Percentiles rank a stretch among this genome's conserved stretches.
phyloP scores from a whole-genome alignment of 2,888 invertebrate genomes.

The Icerya purchasi region DNA sequence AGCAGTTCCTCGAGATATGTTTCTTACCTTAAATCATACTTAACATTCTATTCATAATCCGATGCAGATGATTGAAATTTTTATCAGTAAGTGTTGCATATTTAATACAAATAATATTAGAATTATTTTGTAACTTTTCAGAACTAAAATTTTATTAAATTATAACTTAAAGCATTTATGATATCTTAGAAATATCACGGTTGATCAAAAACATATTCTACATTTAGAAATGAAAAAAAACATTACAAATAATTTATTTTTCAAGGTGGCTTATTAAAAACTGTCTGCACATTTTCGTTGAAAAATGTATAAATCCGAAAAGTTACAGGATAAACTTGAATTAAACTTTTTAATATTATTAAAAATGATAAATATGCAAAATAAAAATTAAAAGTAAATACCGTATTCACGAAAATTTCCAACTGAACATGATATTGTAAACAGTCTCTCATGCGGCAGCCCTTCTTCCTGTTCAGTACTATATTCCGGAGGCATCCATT shows the following conservation, averaged over 20 bases:
- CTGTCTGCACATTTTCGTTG: not conserved
- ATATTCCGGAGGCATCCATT: constrained; percentile 87
- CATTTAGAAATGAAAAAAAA: constrained; percentile 5
- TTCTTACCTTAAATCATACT: no score
- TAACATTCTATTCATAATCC: no score
- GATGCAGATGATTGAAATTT: no score
- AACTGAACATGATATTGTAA: constrained; percentile 77
- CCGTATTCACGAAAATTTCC: constrained; percentile 53
- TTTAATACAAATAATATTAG: no score
- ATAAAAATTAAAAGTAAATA: constrained; percentile 12
- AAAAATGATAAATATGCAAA: not conserved
- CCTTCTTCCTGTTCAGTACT: constrained; percentile 73
- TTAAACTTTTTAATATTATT: not conserved
- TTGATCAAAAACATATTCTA: no score
- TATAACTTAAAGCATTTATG: no score
- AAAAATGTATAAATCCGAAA: not conserved
- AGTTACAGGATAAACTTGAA: not conserved
- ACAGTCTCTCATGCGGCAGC: constrained; percentile 79
- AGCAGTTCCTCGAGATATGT: no score
- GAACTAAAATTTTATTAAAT: no score
- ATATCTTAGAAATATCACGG: no score
- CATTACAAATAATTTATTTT: not conserved
- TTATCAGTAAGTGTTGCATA: no score
- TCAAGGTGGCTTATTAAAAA: not conserved
- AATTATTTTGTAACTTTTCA: no score